Percentiles rank a stretch among this genome's conserved stretches.
These are phyloP conservation scores for Chiroxiphia lanceolata DNA, from an alignment of 2,797 vertebrate species.

Conservation along the genomic window DNA sequence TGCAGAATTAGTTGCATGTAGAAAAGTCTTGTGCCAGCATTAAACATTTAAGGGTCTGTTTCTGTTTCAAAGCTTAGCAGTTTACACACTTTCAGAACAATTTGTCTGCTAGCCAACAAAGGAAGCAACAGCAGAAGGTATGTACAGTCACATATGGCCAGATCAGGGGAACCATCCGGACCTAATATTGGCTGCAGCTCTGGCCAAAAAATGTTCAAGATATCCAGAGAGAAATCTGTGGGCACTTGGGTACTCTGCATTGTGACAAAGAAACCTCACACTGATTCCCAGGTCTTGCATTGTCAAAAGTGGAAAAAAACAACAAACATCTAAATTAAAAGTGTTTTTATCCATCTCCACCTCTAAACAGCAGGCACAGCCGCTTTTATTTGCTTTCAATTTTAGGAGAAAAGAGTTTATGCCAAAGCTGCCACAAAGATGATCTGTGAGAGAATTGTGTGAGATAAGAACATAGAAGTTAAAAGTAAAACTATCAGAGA, in stretches of 20 bases:
- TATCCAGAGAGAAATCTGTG: not conserved
- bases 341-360: not conserved
- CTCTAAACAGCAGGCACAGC: not conserved
- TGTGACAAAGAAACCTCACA: not conserved
- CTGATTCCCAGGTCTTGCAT: not conserved
- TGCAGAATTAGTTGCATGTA: not conserved
- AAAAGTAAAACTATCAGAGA: slow-evolving; percentile 23
- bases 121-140: slow-evolving; percentile 47
- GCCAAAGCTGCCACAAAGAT: not conserved
- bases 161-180: slow-evolving; percentile 9
- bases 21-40: not conserved
- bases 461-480: slow-evolving; percentile 20
- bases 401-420: not conserved
- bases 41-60: not conserved
- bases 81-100: not conserved
- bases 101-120: not conserved
- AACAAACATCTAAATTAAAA: not conserved
- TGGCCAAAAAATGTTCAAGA: not conserved
- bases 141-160: slow-evolving; percentile 4
- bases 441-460: not conserved
- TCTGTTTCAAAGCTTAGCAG: not conserved
- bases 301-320: not conserved
- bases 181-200: not conserved
- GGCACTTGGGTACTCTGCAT: not conserved
- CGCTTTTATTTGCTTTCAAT: not conserved